Conservation (phyloP, 1,140 invertebrate species). For the Mesaphorura yosii region DNA sequence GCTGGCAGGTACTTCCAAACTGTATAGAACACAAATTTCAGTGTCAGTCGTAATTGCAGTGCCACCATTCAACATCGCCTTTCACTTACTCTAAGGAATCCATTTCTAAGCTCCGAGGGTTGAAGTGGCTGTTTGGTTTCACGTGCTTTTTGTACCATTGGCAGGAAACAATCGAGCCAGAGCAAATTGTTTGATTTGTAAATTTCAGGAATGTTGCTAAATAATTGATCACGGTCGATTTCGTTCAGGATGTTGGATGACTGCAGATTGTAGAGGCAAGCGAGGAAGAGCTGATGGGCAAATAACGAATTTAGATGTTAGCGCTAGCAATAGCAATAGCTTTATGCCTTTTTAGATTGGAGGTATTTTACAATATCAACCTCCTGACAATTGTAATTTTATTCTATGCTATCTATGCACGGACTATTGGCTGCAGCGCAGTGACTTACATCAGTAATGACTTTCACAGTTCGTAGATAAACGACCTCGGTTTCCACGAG, state of each 20-base stretch:
- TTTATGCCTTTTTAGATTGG: too few species aligned
- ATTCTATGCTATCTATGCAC: too few species aligned
- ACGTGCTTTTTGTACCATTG: conserved; percentile 52
- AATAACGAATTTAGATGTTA: too few species aligned
- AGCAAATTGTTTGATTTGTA: conserved; percentile 62
- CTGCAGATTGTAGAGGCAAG: conserved; percentile 67
- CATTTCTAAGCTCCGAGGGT: conserved; percentile 50
- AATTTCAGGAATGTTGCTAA: conserved; percentile 75
- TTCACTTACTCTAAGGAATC: conserved; percentile 49
- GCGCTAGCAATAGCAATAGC: too few species aligned
- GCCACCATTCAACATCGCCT: too few species aligned
- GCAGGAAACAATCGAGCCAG: conserved; percentile 59
- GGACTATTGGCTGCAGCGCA: too few species aligned
- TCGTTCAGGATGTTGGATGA: conserved; percentile 61
- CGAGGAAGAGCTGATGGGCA: conserved; percentile 70
- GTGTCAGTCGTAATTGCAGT: too few species aligned
- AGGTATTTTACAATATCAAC: too few species aligned
- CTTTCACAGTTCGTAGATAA: conserved; percentile 71
- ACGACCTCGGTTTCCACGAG: conserved; percentile 73
- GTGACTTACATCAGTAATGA: conserved; percentile 67
- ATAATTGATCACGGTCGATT: conserved; percentile 65
- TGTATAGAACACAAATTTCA: too few species aligned
- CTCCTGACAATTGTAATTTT: too few species aligned
- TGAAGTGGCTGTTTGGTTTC: conserved; percentile 46
- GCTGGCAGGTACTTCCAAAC: conserved; percentile 61